Base-by-base conservation (phyloP, 1,140 invertebrate species). In the Nautilus pompilius region DNA sequence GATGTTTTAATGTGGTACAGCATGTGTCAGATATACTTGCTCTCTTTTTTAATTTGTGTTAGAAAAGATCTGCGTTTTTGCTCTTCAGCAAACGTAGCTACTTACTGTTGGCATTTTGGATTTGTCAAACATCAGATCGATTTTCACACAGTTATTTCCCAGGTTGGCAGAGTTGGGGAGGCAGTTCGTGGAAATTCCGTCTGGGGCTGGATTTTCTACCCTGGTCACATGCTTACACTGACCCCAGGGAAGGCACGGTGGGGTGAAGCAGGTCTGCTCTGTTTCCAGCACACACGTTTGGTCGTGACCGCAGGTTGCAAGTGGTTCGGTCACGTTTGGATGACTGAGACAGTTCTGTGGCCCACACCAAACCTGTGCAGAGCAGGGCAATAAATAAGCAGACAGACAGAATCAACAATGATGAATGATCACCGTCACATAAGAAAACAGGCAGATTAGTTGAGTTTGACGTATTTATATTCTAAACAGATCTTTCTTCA, bases 171-270 rank as follows among this genome's bases (percentile, higher is more conserved):
- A 86, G 73, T 92, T 93, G 0, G 92, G 92, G 88, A 90, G 90
- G 75, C 93, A 95, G 17, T 88, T 86, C 13, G 87, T 83, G 1
- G 90, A 90, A 8, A 91, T 76, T 1, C 87, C 87, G 0, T 90
- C 90, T 0, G 90, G 89, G 17, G 89, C 89, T 2, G 93, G 89
- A 65, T 91, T 85, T 22, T 89, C 86, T 2, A 89, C 89, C 34
- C 85, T 89, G 63, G 90, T 86, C 59, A 92, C 13, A 5, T 88
- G 87, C 26, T 90, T 85, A 73, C 93, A 96, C 77, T 93, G 90
- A 3, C 92, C 93, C 80, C 89, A 90, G 0, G 90, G 87, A 13
- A 86, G 83, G 80, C 93, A 95, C 1, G 89, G 87, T 3, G 89
- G 87, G 0, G 89, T 87, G 20, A 95, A 82, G 70, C 93, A 95